Evolutionary conservation across 2,797 vertebrate species (phyloP), one percentile per base, ranked within the genome.

Genomic region (Sebastes iracundus): DNA sequence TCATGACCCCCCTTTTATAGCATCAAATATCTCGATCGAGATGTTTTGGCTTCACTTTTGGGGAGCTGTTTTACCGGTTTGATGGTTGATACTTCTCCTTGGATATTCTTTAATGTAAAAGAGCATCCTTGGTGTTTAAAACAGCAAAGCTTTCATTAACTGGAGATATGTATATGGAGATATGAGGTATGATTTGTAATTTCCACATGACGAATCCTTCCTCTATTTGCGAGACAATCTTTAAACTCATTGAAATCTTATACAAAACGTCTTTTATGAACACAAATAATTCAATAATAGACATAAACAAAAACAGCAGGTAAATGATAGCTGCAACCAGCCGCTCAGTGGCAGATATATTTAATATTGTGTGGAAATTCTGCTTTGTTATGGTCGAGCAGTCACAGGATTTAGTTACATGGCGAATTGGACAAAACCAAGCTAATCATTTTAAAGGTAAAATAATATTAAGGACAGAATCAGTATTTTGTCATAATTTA

Each of bases 391-490:
- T 30, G 52, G 71, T 63, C 7, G 7, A 75, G 52, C 30, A 75
- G 59, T 28, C 49, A 23, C 53, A 35, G 25, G 64, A 79, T 80
- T 80, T 27, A 32, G 56, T 90, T 76, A 71, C 70, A 80, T 30
- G 38, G 52, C 1, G 7, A 80, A 68, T 28, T 38, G 35, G 58
- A 72, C n/a, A 52, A 78, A 73, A 30, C 20, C 62, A 18, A 67
- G 35, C 6, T 80, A 75, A 79, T 72, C 3, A 67, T 46, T 83
- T 78, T 32, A 76, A 78, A 73, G 9, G 18, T 58, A 55, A 80
- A 89, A 69, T 70, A 71, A 67, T 33, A 84, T 76, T 60, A 55
- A 59, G 65, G 12, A 60, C 27, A 65, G 53, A 53, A 65, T 66
- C 12, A 2, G 25, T 69, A 73, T 81, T 82, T 65, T 75, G 18